Conservation (phyloP, 2,888 invertebrate species). For the Sphaerophoria taeniata region DNA sequence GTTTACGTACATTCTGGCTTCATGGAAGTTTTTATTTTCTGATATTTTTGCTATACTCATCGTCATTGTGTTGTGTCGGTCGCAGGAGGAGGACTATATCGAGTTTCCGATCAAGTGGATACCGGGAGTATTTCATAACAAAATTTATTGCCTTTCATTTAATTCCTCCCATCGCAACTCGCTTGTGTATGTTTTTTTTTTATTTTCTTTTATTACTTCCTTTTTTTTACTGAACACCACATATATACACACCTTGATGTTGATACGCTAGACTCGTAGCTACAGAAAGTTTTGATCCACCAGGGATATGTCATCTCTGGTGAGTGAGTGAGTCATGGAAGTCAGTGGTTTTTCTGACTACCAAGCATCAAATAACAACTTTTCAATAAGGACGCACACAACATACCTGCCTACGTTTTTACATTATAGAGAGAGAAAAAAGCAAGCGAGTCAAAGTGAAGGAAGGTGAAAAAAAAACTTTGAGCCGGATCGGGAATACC, state of each 20-base stretch:
- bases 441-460: slow-evolving; percentile 14
- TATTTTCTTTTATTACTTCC: neutral
- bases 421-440: slow-evolving; percentile 1
- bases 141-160: slow-evolving; percentile 72
- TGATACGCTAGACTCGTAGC: too few species aligned
- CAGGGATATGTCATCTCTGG: slow-evolving; percentile 44
- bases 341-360: slow-evolving; percentile 43
- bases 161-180: slow-evolving; percentile 52
- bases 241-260: neutral
- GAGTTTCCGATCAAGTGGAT: slow-evolving; percentile 69
- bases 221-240: neutral
- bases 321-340: slow-evolving; percentile 35
- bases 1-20: slow-evolving; percentile 37
- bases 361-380: slow-evolving; percentile 63
- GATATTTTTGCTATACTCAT: slow-evolving; percentile 32
- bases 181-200: neutral
- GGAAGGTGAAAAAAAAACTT: slow-evolving; percentile 66
- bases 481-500: slow-evolving; percentile 21
- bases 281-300: slow-evolving; percentile 33
- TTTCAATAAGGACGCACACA: slow-evolving; percentile 29
- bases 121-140: slow-evolving; percentile 68
- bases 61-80: slow-evolving; percentile 40
- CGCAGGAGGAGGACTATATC: slow-evolving; percentile 51
- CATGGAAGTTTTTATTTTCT: slow-evolving; percentile 10
- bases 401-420: too few species aligned